phyloP scores from a whole-genome alignment of 2,797 vertebrate species.

The Fundulus diaphanus region DNA sequence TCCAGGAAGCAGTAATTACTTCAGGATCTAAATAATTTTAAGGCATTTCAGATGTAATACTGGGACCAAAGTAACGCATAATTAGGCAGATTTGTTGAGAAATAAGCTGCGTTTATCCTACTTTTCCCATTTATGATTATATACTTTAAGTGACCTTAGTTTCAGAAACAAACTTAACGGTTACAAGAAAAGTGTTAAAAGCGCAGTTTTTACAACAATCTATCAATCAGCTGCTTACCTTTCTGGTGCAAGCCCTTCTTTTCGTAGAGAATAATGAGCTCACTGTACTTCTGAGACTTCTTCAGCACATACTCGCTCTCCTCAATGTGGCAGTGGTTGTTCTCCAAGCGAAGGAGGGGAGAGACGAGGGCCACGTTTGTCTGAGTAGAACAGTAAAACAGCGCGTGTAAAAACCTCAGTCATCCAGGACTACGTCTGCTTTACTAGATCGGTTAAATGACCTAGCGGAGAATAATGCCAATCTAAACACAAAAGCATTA shows the following conservation, averaged over 20 bases:
- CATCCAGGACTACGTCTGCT: background rate
- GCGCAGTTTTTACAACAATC: background rate
- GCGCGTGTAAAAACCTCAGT: background rate
- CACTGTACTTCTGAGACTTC: conserved; percentile 98
- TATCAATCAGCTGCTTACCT: conserved; percentile 83
- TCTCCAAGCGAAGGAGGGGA: conserved; percentile 94
- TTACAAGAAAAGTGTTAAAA: too few species aligned
- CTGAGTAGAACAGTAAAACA: conserved; percentile 64
- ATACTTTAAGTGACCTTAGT: too few species aligned
- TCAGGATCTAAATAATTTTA: background rate
- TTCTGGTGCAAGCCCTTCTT: conserved; percentile 98
- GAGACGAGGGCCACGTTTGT: conserved; percentile 97
- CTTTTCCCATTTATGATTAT: background rate
- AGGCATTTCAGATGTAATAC: background rate
- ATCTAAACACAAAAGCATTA: background rate
- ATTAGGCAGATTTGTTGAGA: background rate
- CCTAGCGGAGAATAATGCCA: background rate
- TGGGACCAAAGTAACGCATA: background rate
- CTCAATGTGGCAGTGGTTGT: conserved; percentile 99
- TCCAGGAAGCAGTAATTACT: too few species aligned
- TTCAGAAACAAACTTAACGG: background rate
- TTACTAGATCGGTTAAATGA: background rate
- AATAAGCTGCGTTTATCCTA: background rate
- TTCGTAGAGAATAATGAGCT: conserved; percentile 98
- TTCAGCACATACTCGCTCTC: conserved; percentile 98